A percentile compares a stretch with the other conserved stretches of the same genome.
Evolutionary conservation across 1,140 invertebrate genomes (phyloP).

Genomic region (Zaprionus kolodkinae): DNA sequence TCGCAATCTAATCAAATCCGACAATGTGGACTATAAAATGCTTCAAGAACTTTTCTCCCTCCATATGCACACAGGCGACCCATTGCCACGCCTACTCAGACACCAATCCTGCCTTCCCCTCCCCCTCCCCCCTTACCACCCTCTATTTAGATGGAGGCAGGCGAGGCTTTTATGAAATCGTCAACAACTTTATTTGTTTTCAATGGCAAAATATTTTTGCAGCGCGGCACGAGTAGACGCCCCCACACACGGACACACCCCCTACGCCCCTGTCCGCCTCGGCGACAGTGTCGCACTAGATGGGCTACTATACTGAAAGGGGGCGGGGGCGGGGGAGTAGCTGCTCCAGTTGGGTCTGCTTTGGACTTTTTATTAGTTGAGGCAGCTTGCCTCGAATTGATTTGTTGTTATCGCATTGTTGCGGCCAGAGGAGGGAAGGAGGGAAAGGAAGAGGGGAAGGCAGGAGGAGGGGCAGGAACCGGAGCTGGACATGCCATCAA

Average conservation of each 20-base stretch:
- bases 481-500: constrained; percentile 60
- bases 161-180: constrained; percentile 72
- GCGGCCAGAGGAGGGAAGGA: constrained; percentile 64
- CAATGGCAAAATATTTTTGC: constrained; percentile 77
- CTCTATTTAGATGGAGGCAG: not conserved
- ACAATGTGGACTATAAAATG: constrained; percentile 71
- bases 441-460: constrained; percentile 15
- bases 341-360: constrained; percentile 14
- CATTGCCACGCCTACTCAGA: not conserved
- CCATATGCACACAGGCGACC: not conserved
- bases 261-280: not conserved
- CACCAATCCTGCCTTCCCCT: no score
- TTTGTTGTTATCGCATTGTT: constrained; percentile 82
- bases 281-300: constrained; percentile 50
- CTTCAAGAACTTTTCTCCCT: constrained; percentile 43
- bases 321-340: not conserved
- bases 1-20: constrained; percentile 78
- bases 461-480: constrained; percentile 25
- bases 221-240: constrained; percentile 12
- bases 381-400: constrained; percentile 81
- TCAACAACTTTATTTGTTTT: constrained; percentile 83
- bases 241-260: not conserved
- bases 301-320: constrained; percentile 26
- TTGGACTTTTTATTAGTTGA: constrained; percentile 78
- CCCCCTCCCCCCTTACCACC: not conserved